Evolutionary conservation across 2,113 vertebrate species (phyloP), one percentile per base, ranked within the genome.

Genomic region (Balaeniceps rex): DNA sequence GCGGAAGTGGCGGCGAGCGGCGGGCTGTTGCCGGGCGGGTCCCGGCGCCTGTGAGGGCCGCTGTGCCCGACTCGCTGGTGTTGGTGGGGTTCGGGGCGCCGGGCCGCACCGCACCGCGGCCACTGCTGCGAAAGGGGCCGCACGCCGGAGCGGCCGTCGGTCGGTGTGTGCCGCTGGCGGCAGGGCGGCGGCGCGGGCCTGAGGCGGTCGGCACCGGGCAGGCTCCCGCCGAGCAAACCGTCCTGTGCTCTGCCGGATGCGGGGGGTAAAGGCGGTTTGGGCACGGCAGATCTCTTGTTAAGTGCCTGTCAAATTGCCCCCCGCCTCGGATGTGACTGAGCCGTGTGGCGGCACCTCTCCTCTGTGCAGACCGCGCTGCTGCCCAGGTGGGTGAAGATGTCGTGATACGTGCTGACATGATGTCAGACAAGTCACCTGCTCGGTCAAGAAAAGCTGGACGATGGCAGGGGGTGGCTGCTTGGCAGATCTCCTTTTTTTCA

Each of bases 401-500:
- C 21, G 36, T 4, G 3, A 2, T 11, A 21, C 58, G 36, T 3
- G 14, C 25, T 9, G 80, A 3, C 24, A 5, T 3, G 36, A 2
- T 19, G 44, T 19, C 44, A 17, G 26, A 10, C 21, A 1, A 31
- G 22, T 49, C 8, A 6, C 36, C 36, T 9, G 61, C 36, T 31
- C 21, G 9, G 24, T 6, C 52, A 2, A 71, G 21, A 22, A 12
- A 23, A 7, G 15, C 26, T 4, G 54, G 24, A 0, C 10, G 3
- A 34, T 6, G 49, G 21, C 7, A 8, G 12, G 3, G 12, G 7
- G 3, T 17, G 9, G 10, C 42, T 40, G 10, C 23, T 23, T 25
- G 28, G 36, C 71, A n/a, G 16, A 3, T 24, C 7, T 46, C 3
- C 8, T 33, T 8, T 14, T 4, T 9, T 31, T 23, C 17, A 28